Percentiles rank a stretch among this genome's conserved stretches.
These are phyloP conservation scores for Dreissena polymorpha DNA, from an alignment of 1,140 invertebrate species.

Conservation along the genomic window DNA sequence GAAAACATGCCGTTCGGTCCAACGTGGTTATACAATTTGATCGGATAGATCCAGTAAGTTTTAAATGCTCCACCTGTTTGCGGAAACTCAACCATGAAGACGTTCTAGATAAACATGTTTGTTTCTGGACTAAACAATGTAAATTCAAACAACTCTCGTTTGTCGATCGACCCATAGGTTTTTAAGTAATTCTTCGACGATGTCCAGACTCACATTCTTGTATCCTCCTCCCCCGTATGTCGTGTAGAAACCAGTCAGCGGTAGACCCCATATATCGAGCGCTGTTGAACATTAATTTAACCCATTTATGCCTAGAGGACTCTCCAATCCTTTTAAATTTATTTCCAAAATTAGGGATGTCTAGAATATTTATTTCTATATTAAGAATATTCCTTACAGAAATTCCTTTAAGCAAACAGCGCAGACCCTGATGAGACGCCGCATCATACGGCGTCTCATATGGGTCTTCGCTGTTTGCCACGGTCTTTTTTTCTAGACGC, in stretches of 20 bases:
- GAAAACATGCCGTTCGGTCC: slow-evolving; percentile 43
- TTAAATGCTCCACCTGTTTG: slow-evolving; percentile 77
- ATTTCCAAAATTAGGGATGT: no score
- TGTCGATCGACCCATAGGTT: slow-evolving; percentile 80
- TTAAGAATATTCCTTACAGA: no score
- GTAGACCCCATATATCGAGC: slow-evolving; percentile 60
- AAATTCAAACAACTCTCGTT: slow-evolving; percentile 82
- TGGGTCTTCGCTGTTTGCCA: no score
- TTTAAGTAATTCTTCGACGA: slow-evolving; percentile 73
- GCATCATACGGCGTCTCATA: no score
- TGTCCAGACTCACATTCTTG: slow-evolving; percentile 23
- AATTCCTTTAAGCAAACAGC: no score
- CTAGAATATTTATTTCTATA: no score
- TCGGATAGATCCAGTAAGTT: slow-evolving; percentile 53
- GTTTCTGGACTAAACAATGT: slow-evolving; percentile 81
- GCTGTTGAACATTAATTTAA: slow-evolving; percentile 24
- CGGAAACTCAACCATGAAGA: slow-evolving; percentile 76
- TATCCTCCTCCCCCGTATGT: slow-evolving; percentile 68
- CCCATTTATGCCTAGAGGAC: no score
- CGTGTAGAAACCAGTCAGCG: slow-evolving; percentile 56
- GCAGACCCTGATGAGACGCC: no score
- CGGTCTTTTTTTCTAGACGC: no score
- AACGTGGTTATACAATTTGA: slow-evolving; percentile 51
- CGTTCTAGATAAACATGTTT: slow-evolving; percentile 64
- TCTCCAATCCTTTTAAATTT: no score